Percentiles rank a stretch among this genome's conserved stretches.
phyloP scores from a whole-genome alignment of 2,888 invertebrate genomes.

The Cephus nigrinus region DNA sequence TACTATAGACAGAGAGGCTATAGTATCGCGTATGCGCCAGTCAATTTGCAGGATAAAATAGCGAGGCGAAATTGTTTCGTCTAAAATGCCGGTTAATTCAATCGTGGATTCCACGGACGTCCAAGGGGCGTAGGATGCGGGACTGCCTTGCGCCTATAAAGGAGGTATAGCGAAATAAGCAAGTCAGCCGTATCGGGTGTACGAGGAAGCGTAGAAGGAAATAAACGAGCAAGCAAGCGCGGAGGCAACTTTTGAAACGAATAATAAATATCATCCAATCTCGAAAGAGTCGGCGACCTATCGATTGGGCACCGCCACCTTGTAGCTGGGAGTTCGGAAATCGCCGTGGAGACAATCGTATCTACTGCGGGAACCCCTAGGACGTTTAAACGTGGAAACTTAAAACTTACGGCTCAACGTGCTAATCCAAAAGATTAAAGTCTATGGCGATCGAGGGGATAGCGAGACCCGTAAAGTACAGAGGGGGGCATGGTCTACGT shows the following conservation, averaged over 20 bases:
- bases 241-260: not conserved
- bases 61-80: slow-evolving; percentile 53
- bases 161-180: not conserved
- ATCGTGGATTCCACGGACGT: slow-evolving; percentile 38
- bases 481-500: not conserved
- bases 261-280: not conserved
- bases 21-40: slow-evolving; percentile 37
- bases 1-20: slow-evolving; percentile 22
- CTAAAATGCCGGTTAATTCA: slow-evolving; percentile 50
- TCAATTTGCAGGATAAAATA: slow-evolving; percentile 52
- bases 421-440: not conserved
- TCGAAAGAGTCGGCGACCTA: not conserved
- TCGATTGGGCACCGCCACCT: not conserved
- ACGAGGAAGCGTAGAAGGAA: not conserved
- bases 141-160: not conserved
- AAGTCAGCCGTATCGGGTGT: not conserved
- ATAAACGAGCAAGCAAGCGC: not conserved
- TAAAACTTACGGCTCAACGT: not conserved
- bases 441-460: not conserved
- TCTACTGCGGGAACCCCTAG: not conserved
- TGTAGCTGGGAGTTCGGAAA: not conserved
- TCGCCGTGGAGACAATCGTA: not conserved
- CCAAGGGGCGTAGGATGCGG: slow-evolving; percentile 13
- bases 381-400: not conserved
- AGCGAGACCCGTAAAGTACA: not conserved